These are phyloP conservation scores for Charina bottae DNA, from an alignment of 2,113 vertebrate genomes.

Conservation along the genomic window DNA sequence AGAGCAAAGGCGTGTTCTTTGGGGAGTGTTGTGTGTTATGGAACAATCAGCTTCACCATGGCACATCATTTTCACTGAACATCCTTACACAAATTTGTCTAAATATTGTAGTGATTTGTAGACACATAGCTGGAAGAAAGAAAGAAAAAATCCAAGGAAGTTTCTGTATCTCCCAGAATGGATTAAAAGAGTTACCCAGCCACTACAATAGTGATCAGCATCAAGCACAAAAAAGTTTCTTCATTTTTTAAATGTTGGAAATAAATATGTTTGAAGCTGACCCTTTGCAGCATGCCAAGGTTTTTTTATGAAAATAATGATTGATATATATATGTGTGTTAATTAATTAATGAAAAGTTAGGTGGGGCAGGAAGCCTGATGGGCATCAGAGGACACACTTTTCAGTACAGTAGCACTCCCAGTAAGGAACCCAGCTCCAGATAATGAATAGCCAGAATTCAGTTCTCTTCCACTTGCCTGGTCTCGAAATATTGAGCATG, in stretches of 20 bases:
- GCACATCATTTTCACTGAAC: neutral
- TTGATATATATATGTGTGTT: too few species aligned
- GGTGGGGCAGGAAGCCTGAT: neutral
- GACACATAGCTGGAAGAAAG: neutral
- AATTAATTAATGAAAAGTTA: too few species aligned
- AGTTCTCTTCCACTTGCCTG: neutral
- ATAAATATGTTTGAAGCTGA: neutral
- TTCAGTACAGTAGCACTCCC: neutral
- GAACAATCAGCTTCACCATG: neutral
- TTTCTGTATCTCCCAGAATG: neutral
- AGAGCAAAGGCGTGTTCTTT: slow-evolving; percentile 15
- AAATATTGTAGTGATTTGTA: neutral
- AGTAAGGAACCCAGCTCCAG: neutral
- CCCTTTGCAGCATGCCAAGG: neutral
- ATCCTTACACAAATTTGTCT: neutral
- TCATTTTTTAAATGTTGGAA: neutral
- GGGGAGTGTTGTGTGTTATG: neutral
- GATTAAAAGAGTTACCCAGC: neutral
- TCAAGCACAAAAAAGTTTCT: neutral
- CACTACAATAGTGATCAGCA: neutral
- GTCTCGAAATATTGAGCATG: neutral
- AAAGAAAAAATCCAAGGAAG: neutral
- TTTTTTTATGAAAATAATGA: neutral
- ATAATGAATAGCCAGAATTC: neutral
- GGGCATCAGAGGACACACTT: neutral